Base-by-base conservation (phyloP, 2,888 invertebrate genomes). In the Nowickia ferox region DNA sequence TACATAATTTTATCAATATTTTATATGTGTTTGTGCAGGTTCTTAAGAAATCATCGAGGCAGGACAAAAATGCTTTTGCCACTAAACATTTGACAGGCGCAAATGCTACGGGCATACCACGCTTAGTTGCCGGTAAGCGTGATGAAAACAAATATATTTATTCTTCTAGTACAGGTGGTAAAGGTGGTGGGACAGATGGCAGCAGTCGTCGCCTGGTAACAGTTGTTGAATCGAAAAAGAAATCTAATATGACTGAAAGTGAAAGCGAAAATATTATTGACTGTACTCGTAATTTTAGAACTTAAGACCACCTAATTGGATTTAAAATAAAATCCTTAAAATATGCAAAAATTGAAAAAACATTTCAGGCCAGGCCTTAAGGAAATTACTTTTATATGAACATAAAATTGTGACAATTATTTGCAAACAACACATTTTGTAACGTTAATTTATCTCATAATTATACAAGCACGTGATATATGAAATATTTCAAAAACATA, bases 201-300 rank as follows among this genome's bases (percentile, higher is more conserved):
- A 76, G 80, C 22, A 66, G 46, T 55, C 79, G 86, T 86, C 87
- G 88, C 89, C 40, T 89, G 88, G 91, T 88, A 78, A 90, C 90
- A 80, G 84, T 92, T 91, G 92, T 91, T 91, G 88, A 90, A 91
- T 90, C 92, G 90, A 92, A 86, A 44, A 82, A 90, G 84, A 87
- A 87, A 71, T 72, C 86, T 61, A 87, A 38, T 72, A 40, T 57
- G 15, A 84, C 61, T 53, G 65, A 71, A 30, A 59, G 65, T 71
- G 30, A 42, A 66, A 46, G 30, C 4, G 83, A 61, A 57, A 86
- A 86, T 72, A 17, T 86, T 46, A 86, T 86, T 68, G 79, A 86
- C 38, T 86, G 86, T 22, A 86, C 83, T 22, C 86, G 79, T 30
- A 81, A 78, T 57, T 57, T 55, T 69, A 79, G 79, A 83, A 79